Conservation (phyloP, 2,888 invertebrate species). For the Daptonema setosum region DNA sequence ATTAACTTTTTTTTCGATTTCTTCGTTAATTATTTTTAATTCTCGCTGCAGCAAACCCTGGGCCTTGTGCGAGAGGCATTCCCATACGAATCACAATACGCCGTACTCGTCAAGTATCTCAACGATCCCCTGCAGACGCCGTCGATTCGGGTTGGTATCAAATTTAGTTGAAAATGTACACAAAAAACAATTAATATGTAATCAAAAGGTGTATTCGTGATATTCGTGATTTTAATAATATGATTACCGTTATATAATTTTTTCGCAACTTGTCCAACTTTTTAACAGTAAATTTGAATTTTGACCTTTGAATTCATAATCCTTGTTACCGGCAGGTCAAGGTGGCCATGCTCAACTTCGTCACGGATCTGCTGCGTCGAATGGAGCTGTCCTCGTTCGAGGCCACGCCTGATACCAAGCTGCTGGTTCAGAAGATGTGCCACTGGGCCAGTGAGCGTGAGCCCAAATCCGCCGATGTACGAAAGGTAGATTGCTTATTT, state of each 20-base stretch:
- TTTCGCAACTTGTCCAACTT: too few species aligned
- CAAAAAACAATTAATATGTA: too few species aligned
- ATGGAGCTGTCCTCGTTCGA: constrained; percentile 32
- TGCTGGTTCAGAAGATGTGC: constrained; percentile 48
- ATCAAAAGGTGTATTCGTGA: too few species aligned
- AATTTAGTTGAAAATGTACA: too few species aligned
- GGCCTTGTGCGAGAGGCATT: constrained; percentile 22
- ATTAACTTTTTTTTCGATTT: too few species aligned
- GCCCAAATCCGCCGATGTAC: constrained; percentile 44
- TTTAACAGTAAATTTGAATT: too few species aligned
- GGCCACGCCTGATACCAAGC: constrained; percentile 37
- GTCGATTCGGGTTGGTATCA: constrained; percentile 10
- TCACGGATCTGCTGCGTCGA: constrained; percentile 28
- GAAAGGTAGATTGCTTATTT: constrained; percentile 37
- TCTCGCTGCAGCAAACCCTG: constrained; percentile 19
- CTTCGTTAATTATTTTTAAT: too few species aligned
- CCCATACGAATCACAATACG: constrained; percentile 9
- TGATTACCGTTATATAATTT: too few species aligned
- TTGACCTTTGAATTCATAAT: too few species aligned
- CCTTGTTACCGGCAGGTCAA: too few species aligned
- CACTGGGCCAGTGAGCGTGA: constrained; percentile 50
- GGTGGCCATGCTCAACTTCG: constrained; percentile 34
- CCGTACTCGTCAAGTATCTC: constrained; percentile 8
- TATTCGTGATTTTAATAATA: too few species aligned
- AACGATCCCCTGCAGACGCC: constrained; percentile 12